Base-by-base conservation (phyloP, 1,140 invertebrate genomes). In the Hypsibius dujardini region DNA sequence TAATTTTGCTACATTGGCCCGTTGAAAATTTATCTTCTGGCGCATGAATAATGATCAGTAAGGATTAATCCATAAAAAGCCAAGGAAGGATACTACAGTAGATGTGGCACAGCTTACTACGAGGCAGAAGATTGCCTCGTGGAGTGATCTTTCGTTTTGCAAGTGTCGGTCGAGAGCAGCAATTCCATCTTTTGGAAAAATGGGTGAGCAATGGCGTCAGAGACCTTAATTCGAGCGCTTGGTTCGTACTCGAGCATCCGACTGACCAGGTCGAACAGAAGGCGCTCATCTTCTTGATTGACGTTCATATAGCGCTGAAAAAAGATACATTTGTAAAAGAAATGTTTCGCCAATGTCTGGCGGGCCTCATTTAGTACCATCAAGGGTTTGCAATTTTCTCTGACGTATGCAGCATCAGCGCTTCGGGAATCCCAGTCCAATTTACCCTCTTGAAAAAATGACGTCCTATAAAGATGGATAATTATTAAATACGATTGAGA, bases 221-320 rank as follows among this genome's bases (percentile, higher is more conserved):
- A 84, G 72, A 98, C 81, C 70, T 88, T 88, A 74, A 98, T 90
- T 62, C 95, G 84, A 76, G 90, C 86, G 14, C 85, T 84, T 45
- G 95, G 94, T 76, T 98, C 92, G 80, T 97, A 99, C 73, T 97
- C 92, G 76, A 99, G 81, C 95, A 99, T 98, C 80, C 87, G 86
- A 74, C 87, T 84, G 74, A 99, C 89, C 73, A 99, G 82, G 77
- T 98, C 91, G 81, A 98, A 97, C 74, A 99, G 80, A 76, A 92
- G 86, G 72, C 87, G 84, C 79, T 96, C 90, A 75, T 98, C 94
- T 72, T 90, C 86, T 76, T 92, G 89, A 71, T 92, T 90, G 73
- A 77, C 78, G 76, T 87, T 84, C 80, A 93, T 86, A 81, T 97
- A 98, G 79, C 93, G 86, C 90, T 96, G 84, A 59, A 84, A 83